phyloP scores from a whole-genome alignment of 2,888 invertebrate genomes.

The Drosophila diplacantha region DNA sequence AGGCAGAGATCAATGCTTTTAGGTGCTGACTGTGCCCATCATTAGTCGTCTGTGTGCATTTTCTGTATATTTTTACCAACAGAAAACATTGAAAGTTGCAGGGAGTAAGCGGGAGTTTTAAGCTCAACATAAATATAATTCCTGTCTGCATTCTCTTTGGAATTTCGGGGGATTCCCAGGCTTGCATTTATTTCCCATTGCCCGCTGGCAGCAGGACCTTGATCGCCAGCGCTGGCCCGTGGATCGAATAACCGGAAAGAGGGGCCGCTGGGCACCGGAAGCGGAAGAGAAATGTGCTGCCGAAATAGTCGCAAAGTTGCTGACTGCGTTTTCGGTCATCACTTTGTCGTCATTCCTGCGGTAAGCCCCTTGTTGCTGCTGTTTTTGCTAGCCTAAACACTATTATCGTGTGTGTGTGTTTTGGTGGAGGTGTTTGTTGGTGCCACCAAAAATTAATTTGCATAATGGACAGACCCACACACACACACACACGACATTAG shows the following conservation, averaged over 20 bases:
- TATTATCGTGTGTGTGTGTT: constrained; percentile 33
- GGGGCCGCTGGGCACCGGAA: constrained; percentile 3
- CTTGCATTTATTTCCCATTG: neutral
- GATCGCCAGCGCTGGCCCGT: constrained; percentile 2
- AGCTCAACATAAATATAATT: neutral
- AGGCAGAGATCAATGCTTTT: neutral
- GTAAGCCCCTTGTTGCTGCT: constrained; percentile 38
- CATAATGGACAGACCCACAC: constrained; percentile 52
- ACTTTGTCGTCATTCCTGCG: constrained; percentile 68
- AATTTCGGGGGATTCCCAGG: neutral
- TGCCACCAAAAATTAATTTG: constrained; percentile 68
- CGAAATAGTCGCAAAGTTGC: constrained; percentile 67
- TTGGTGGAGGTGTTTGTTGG: constrained; percentile 48
- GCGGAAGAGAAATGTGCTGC: constrained; percentile 45
- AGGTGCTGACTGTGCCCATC: too few species aligned
- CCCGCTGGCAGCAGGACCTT: neutral
- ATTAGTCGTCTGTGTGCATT: too few species aligned
- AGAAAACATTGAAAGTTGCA: neutral
- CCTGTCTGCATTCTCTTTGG: neutral
- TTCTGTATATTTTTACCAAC: neutral
- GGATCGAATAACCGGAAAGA: neutral
- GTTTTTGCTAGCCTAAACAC: constrained; percentile 33
- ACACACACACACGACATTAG: constrained; percentile 26
- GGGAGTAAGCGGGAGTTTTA: rapidly evolving
- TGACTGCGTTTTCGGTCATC: constrained; percentile 67